Conservation (phyloP, 2,888 invertebrate genomes). For the Oxytorus armatus region DNA sequence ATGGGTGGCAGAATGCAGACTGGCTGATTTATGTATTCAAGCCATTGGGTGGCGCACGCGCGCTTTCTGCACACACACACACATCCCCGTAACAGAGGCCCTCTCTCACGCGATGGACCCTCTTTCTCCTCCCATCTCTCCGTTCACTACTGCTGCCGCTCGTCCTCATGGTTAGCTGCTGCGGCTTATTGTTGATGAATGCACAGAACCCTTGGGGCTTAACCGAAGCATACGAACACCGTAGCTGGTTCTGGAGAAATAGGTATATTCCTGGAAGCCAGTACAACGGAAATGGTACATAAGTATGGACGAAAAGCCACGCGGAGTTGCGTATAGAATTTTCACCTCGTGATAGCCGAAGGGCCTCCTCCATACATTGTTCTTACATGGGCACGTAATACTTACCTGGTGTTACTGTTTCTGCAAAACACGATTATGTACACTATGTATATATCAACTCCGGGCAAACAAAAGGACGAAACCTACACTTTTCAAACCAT, state of each 20-base stretch:
- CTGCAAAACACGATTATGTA: constrained; percentile 1
- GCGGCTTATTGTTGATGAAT: constrained; percentile 77
- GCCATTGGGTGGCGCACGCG: constrained; percentile 69
- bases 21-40: constrained; percentile 79
- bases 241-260: constrained; percentile 12
- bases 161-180: constrained; percentile 62
- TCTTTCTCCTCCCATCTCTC: constrained; percentile 2
- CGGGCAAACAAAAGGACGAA: constrained; percentile 4
- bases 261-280: constrained; percentile 12
- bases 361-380: constrained; percentile 6
- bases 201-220: constrained; percentile 67
- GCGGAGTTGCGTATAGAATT: constrained; percentile 5
- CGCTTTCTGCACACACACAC: constrained; percentile 31
- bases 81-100: constrained; percentile 18
- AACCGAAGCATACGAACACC: constrained; percentile 50
- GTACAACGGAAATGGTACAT: constrained; percentile 2
- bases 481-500: not conserved
- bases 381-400: not conserved
- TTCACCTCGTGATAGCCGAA: constrained; percentile 16
- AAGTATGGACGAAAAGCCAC: constrained; percentile 12
- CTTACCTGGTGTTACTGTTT: not conserved
- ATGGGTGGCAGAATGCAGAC: constrained; percentile 77
- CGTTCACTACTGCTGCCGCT: constrained; percentile 29
- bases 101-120: constrained; percentile 25
- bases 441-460: not conserved